These are phyloP conservation scores for Vandiemenella viatica DNA, from an alignment of 2,888 invertebrate species.

Conservation along the genomic window DNA sequence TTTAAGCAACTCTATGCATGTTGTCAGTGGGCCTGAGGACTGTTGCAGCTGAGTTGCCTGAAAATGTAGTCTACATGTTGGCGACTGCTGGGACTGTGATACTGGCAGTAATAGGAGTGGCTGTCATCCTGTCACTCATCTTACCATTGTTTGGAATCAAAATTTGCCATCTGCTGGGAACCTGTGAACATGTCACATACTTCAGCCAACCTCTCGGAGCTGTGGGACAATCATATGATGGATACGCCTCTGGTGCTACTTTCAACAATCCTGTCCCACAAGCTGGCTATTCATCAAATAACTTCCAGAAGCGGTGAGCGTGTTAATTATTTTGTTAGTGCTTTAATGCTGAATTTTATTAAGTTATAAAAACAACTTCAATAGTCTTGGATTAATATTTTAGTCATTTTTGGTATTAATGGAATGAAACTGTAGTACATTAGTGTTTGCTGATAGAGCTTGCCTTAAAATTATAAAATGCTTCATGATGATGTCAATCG, in stretches of 20 bases:
- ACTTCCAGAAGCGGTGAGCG: conserved; percentile 14
- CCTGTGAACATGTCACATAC: conserved; percentile 16
- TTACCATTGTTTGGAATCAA: conserved; percentile 20
- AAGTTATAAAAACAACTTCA: no score
- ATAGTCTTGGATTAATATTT: no score
- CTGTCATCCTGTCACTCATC: conserved; percentile 18
- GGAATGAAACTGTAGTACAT: no score
- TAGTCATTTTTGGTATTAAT: no score
- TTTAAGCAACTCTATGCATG: no score
- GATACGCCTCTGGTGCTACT: conserved; percentile 17
- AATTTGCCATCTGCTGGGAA: conserved; percentile 20
- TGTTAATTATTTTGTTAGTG: no score
- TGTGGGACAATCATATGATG: conserved; percentile 18
- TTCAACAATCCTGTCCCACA: conserved; percentile 9
- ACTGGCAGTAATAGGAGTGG: conserved; percentile 17
- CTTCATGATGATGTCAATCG: no score
- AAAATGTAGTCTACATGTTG: conserved; percentile 6
- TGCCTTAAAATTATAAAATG: no score
- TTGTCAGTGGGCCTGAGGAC: neutral
- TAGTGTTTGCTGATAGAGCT: no score
- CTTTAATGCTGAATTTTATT: no score
- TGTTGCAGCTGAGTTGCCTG: conserved; percentile 6
- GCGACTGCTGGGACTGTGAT: conserved; percentile 7
- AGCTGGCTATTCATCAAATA: conserved; percentile 6
- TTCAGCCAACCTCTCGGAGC: conserved; percentile 14